Conservation (phyloP, 2,888 invertebrate species). For the Leucoma salicis region DNA sequence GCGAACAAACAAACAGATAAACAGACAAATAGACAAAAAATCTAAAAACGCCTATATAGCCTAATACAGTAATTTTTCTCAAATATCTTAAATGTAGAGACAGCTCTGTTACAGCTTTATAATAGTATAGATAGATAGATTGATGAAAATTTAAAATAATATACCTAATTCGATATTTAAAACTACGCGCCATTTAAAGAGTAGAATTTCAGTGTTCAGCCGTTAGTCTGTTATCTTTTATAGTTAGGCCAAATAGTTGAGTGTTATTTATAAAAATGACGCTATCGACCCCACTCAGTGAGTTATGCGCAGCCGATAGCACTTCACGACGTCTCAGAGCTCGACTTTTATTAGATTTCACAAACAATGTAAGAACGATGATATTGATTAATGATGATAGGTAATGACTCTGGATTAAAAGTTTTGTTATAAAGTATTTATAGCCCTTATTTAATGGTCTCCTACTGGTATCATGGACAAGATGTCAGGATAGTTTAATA, state of each 20-base stretch:
- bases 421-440: background rate
- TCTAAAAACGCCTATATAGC: too few relatives aligned
- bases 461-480: background rate
- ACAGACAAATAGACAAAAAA: too few relatives aligned
- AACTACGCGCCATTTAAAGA: too few relatives aligned
- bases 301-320: slow-evolving; percentile 16
- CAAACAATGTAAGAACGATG: slow-evolving; percentile 1
- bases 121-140: too few relatives aligned
- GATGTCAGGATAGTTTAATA: too few relatives aligned
- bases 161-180: too few relatives aligned
- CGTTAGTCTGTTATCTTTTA: slow-evolving; percentile 48
- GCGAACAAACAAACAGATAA: too few relatives aligned
- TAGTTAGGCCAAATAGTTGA: slow-evolving; percentile 54
- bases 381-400: slow-evolving; percentile 8
- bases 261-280: slow-evolving; percentile 55
- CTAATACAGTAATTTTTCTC: too few relatives aligned
- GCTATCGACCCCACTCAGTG: slow-evolving; percentile 20
- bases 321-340: slow-evolving; percentile 2
- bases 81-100: too few relatives aligned
- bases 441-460: background rate
- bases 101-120: too few relatives aligned
- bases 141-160: too few relatives aligned
- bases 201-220: too few relatives aligned
- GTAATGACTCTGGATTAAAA: background rate
- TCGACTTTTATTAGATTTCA: slow-evolving; percentile 4